Base-by-base conservation (phyloP, 2,888 invertebrate genomes). In the Dioctria rufipes region DNA sequence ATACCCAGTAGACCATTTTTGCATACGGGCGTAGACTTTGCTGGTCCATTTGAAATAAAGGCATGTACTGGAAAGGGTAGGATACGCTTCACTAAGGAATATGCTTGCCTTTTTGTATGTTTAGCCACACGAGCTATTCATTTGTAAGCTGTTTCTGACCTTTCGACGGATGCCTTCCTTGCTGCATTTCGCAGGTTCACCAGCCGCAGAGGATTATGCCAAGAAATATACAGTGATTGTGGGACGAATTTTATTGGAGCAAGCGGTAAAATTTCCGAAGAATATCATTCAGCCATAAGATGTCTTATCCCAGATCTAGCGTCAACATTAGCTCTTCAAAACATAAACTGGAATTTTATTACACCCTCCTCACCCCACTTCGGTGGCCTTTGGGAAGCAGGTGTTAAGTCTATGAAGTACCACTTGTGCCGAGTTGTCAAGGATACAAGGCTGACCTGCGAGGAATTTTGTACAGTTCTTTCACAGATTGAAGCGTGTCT, bases 401-500 rank as follows among this genome's bases (percentile, higher is more conserved):
- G 65, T 39, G 46, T 37, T 39, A 61, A 25, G 58, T 81, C 82
- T 1, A 80, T 84, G 5, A 86, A 86, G 75, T 80, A 65, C 77
- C 85, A 85, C 73, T 60, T 86, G 6, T 69, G 81, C 5, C 79
- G 84, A 37, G 75, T 84, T 13, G 51, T 51, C 46, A 61, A 61
- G 54, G 61, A 58, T 61, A 25, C 60, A 11, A 69, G 43, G 6
- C 49, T 71, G 11, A 80, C 71, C 3, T 71, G 60, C 46, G 80
- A 80, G 37, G 67, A 79, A 60, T 78, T 85, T 58, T 51, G 77
- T 11, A 85, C 84, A 4, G 43, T 84, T 3, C 9, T 83, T 2
- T 78, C 80, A 6, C 83, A 84, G 71, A 83, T 84, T 11, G 84
- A 84, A 71, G 84, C 83, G 1, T 66, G 82, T 11, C 58, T 84